A percentile compares a stretch with the other conserved stretches of the same genome.
Evolutionary conservation across 2,113 vertebrate species (phyloP).

Genomic region (Tachysurus fulvidraco): DNA sequence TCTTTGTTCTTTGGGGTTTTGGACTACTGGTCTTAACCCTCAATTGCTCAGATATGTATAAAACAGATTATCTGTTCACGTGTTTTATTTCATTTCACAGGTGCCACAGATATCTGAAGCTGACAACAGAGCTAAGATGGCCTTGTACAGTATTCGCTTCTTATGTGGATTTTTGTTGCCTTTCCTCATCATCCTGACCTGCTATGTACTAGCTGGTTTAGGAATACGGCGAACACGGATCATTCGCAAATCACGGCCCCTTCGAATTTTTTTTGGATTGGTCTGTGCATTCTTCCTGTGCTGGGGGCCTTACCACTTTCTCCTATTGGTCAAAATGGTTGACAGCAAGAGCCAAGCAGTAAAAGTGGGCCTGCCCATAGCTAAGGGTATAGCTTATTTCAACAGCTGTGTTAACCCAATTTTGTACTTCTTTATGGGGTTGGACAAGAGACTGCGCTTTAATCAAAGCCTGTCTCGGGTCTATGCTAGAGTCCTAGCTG

Average conservation of each 20-base stretch:
- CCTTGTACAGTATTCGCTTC: slow-evolving; percentile 67
- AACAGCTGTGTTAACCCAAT: slow-evolving; percentile 75
- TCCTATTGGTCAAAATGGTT: slow-evolving; percentile 72
- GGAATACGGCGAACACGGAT: slow-evolving; percentile 67
- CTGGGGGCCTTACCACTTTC: slow-evolving; percentile 76
- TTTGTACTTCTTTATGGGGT: slow-evolving; percentile 77
- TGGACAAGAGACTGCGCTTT: slow-evolving; percentile 58
- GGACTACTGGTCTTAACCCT: background rate
- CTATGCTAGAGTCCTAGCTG: slow-evolving; percentile 63
- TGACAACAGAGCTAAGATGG: background rate
- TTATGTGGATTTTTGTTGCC: slow-evolving; percentile 74
- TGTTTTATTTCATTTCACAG: slow-evolving; percentile 28
- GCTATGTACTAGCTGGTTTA: slow-evolving; percentile 63
- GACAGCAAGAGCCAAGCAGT: slow-evolving; percentile 56
- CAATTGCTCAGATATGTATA: too few species aligned
- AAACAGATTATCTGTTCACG: background rate
- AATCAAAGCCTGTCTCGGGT: slow-evolving; percentile 58
- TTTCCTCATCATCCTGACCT: slow-evolving; percentile 69
- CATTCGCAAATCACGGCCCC: slow-evolving; percentile 59
- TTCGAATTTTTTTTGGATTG: slow-evolving; percentile 64
- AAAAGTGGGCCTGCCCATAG: slow-evolving; percentile 64
- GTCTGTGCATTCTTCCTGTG: slow-evolving; percentile 75
- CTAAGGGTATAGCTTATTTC: slow-evolving; percentile 69
- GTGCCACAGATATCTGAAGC: slow-evolving; percentile 40
- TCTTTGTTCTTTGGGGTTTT: background rate